Evolutionary conservation across 92 coral and sea anemone species (phyloP).

Genomic region (Phymanthus crucifer): DNA sequence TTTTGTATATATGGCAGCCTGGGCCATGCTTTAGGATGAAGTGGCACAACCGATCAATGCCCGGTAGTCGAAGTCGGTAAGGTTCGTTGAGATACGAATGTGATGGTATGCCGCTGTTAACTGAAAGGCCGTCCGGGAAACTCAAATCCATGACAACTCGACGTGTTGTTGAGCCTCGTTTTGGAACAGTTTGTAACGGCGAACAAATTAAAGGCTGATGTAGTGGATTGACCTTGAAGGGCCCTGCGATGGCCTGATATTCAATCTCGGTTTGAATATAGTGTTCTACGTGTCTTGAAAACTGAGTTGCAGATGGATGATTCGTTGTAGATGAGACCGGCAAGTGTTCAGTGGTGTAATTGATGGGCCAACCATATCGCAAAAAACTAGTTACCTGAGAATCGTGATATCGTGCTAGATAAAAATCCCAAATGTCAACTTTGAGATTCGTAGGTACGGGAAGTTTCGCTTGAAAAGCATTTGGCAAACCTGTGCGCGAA

Average conservation of each 20-base stretch:
- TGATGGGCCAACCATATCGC: slow-evolving; percentile 28
- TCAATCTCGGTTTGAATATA: slow-evolving; percentile 11
- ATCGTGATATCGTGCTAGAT: slow-evolving; percentile 22
- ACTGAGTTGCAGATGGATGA: slow-evolving; percentile 28
- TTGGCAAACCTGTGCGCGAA: slow-evolving; percentile 8
- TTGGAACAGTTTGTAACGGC: not conserved
- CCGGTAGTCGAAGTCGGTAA: slow-evolving; percentile 28
- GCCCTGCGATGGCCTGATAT: slow-evolving; percentile 29
- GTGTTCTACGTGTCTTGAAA: slow-evolving; percentile 18
- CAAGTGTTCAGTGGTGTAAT: not conserved
- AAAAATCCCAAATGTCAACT: not conserved
- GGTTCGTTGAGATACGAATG: slow-evolving; percentile 3
- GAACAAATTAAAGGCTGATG: slow-evolving; percentile 28
- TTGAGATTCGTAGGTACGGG: slow-evolving; percentile 18
- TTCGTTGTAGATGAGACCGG: not conserved
- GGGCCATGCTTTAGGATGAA: slow-evolving; percentile 20
- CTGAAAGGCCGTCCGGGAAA: slow-evolving; percentile 18
- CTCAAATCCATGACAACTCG: not conserved
- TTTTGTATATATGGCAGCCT: slow-evolving; percentile 22
- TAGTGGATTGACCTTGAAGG: slow-evolving; percentile 19
- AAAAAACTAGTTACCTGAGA: not conserved
- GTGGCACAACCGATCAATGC: slow-evolving; percentile 14
- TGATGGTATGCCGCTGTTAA: slow-evolving; percentile 9
- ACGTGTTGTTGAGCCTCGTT: no score
- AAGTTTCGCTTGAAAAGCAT: slow-evolving; percentile 21